Base-by-base conservation (phyloP, 2,113 vertebrate genomes). In the Solea solea region DNA sequence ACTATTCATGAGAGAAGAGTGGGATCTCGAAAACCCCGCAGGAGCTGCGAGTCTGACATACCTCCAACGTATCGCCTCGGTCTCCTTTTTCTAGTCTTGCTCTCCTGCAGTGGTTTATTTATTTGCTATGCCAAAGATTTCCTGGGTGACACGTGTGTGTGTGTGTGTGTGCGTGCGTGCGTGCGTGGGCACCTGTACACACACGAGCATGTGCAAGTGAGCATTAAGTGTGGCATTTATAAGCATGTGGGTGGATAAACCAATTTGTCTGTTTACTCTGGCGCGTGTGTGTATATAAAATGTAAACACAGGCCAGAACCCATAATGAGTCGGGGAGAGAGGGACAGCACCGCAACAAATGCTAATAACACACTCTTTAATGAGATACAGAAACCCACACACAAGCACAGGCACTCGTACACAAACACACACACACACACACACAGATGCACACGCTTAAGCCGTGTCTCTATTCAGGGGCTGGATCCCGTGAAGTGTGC, bases 41-140 rank as follows among this genome's bases (percentile, higher is more conserved):
- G 78, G 81, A 89, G 28, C 72, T 61, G 77, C 72, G 79, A 57
- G 25, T 84, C 78, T 85, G 81, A 85, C 81, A 80, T 72, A 77
- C 79, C 74, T 80, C 82, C 76, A 63, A 45, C 50, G 2, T 58
- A 53, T 81, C 82, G 75, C 69, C 70, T 68, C 70, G 62, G 77
- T 78, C 54, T 76, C 48, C 53, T 69, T 81, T 89, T 85, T 60
- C 72, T 79, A 48, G 57, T 73, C 81, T 86, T 83, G 75, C 83
- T 76, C 76, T 81, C 72, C 68, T 70, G 70, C 71, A 68, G 72
- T 85, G 78, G 89, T 90, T 92, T 89, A 90, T 89, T 87, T 84
- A 90, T 90, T 89, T 81, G 78, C 80, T 78, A 42, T 83, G 90
- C 92, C 79, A 86, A 89, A 90, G 82, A 86, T 85, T 87, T 80